Conservation (phyloP, 2,797 vertebrate species). For the Argyrosomus regius region DNA sequence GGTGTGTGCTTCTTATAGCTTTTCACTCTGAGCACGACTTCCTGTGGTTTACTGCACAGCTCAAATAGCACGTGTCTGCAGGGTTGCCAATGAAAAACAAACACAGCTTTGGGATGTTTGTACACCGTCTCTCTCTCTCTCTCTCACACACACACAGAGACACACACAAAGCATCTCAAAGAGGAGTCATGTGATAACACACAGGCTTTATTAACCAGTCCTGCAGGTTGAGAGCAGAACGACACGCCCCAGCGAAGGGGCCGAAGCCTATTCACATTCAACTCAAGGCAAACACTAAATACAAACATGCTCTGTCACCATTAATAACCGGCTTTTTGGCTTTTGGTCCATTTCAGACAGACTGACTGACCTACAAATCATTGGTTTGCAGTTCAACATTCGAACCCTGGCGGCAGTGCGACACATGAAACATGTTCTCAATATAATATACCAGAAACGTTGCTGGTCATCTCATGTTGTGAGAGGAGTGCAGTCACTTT, state of each 20-base stretch:
- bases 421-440: constrained; percentile 9
- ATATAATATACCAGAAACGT: constrained; percentile 8
- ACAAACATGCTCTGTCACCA: constrained; percentile 1
- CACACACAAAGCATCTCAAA: constrained; percentile 7
- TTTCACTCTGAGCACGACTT: not conserved
- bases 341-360: constrained; percentile 59
- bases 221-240: constrained; percentile 45
- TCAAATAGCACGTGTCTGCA: not conserved
- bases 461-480: constrained; percentile 16
- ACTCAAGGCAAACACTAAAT: constrained; percentile 7
- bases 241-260: not conserved
- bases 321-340: constrained; percentile 6
- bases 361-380: constrained; percentile 6
- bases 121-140: not conserved
- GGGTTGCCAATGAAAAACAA: not conserved
- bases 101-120: not conserved
- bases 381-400: constrained; percentile 14
- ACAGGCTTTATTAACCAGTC: constrained; percentile 65
- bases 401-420: not conserved
- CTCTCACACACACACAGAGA: not conserved
- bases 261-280: constrained; percentile 1
- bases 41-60: not conserved
- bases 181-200: not conserved
- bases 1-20: not conserved
- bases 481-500: constrained; percentile 39